phyloP scores from a whole-genome alignment of 2,113 vertebrate genomes.

The Chionis minor region DNA sequence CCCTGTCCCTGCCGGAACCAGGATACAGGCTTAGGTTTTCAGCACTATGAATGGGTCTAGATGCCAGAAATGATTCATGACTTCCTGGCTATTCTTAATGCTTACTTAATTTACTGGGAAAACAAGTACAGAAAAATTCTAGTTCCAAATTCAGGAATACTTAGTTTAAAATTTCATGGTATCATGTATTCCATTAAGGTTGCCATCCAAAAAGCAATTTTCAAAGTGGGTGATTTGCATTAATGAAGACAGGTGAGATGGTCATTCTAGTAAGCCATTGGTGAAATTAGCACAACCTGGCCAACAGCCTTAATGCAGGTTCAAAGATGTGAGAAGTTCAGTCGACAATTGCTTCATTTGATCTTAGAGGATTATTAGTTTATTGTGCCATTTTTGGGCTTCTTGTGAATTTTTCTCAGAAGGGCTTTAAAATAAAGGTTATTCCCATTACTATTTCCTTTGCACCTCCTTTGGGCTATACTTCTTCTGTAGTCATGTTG shows the following conservation, averaged over 20 bases:
- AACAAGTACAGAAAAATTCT: background rate
- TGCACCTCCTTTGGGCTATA: background rate
- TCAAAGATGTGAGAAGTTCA: background rate
- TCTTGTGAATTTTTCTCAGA: background rate
- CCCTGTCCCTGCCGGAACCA: too few species aligned
- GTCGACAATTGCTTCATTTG: background rate
- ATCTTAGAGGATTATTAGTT: background rate
- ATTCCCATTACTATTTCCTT: background rate
- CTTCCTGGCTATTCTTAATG: background rate
- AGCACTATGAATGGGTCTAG: background rate
- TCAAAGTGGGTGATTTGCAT: background rate
- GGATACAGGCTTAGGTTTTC: background rate
- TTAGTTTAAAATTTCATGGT: background rate
- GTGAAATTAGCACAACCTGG: background rate
- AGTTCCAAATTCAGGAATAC: background rate
- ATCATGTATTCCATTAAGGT: background rate
- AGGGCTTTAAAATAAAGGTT: background rate
- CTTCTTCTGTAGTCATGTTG: background rate
- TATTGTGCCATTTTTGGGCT: background rate
- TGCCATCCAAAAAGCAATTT: background rate
- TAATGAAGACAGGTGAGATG: background rate
- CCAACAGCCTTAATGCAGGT: background rate
- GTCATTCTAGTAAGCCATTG: background rate
- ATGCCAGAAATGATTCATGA: background rate
- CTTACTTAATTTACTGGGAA: background rate